Base-by-base conservation (phyloP, 64 coral and sea anemone species). In the Montipora cactus region DNA sequence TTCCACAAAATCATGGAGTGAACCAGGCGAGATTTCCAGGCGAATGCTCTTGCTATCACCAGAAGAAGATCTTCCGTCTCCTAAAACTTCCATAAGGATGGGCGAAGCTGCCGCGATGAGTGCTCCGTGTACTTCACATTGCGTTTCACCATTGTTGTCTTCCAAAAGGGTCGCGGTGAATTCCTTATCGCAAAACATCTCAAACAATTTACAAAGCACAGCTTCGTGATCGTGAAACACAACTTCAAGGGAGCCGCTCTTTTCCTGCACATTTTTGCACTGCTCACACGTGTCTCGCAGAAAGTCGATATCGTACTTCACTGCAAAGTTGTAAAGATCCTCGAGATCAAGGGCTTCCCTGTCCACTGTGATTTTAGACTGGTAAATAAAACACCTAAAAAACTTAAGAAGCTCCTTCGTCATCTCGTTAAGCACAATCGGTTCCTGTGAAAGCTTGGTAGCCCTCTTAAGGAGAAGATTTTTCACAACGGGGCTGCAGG, bases 301-400 rank as follows among this genome's bases (percentile, higher is more conserved):
- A 0, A 5, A 1, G 15, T 74, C 68, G 47, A 71, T 90, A 19
- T 81, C 69, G 9, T 70, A 81, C 59, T 80, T 69, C 4, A 80
- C 50, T 7, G 76, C 77, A 90, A 80, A 80, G 59, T 83, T 83
- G 25, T 67, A 22, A 22, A 90, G 77, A 59, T 90, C 77, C 3
- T 72, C 25, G 5, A 90, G 16, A 67, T 67, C 0, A 9, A 67
- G 62, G 51, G 50, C 79, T 5, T 12, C 28, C 15, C 46, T 46
- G 77, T 83, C 59, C 37, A 83, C 6, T 68, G 59, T 90, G 61
- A 69, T 45, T 3, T 67, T 47, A 19, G 76, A 90, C 48, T 51
- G 79, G 48, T 90, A 90, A 47, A 79, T 79, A 66, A 79, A 90
- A 13, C 47, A 45, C n/a, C 75, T 69, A 19, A 90, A 68, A 69